Evolutionary conservation across 2,797 vertebrate species (phyloP).

Genomic region (Anas acuta): DNA sequence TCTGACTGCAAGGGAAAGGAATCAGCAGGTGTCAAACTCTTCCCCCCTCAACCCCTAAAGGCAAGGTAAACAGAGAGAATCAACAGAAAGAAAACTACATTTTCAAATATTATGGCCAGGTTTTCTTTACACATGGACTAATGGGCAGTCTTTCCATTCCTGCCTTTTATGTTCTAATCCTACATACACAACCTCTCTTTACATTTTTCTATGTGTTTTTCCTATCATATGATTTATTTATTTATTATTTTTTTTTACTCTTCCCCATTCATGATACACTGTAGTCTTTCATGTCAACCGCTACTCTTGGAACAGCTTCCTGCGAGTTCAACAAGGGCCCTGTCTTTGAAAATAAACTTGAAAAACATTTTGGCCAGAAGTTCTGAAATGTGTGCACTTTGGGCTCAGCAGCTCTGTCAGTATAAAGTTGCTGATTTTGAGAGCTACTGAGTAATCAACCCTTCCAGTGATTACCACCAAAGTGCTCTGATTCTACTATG

Average conservation of each 20-base stretch:
- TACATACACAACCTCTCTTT: background rate
- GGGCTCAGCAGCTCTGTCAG: background rate
- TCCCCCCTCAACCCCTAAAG: background rate
- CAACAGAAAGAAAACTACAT: background rate
- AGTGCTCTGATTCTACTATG: background rate
- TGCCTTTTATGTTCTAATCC: background rate
- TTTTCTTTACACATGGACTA: background rate
- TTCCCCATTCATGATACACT: background rate
- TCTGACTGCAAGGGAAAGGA: background rate
- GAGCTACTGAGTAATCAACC: background rate
- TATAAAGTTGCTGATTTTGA: background rate
- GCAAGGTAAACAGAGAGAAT: background rate
- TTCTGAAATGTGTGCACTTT: fast-evolving
- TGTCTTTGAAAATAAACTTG: background rate
- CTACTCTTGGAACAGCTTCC: background rate
- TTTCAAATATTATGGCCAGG: background rate
- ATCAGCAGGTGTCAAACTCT: background rate
- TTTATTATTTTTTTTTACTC: background rate
- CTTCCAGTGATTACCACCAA: background rate
- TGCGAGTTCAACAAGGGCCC: fast-evolving
- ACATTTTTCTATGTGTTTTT: background rate
- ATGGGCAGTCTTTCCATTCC: background rate
- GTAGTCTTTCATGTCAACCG: background rate
- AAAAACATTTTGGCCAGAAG: background rate
- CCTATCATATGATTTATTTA: background rate